Evolutionary conservation across 23 tunicate genomes (phyloP).

Genomic region (Phallusia fumigata): DNA sequence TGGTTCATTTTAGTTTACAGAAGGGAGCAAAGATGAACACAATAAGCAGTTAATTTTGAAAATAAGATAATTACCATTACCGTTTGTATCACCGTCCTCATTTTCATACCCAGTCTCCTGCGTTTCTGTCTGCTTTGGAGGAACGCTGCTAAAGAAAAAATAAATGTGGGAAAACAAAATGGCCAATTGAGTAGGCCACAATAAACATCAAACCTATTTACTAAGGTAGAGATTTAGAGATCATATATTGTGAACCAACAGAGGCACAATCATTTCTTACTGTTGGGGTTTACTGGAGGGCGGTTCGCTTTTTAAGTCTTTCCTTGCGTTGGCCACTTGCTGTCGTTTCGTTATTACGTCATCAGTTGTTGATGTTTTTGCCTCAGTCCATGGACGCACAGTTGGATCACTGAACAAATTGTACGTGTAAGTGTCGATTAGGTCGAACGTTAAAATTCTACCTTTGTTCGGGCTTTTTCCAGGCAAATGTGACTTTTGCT

Average conservation of each 20-base stretch:
- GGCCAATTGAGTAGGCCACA: no score
- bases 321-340: slow-evolving; percentile 15
- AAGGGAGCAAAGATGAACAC: no score
- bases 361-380: background rate
- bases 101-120: background rate
- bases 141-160: background rate
- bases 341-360: slow-evolving; percentile 7
- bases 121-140: background rate
- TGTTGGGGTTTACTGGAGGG: background rate
- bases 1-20: no score
- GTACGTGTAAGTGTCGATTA: no score
- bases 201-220: no score
- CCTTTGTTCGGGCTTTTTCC: background rate
- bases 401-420: background rate
- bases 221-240: no score
- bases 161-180: background rate
- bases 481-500: slow-evolving; percentile 3
- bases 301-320: slow-evolving; percentile 45
- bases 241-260: no score
- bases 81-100: no score
- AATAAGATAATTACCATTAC: no score
- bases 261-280: background rate
- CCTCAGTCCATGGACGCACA: slow-evolving; percentile 57
- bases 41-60: no score
- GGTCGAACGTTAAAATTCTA: no score